Percentiles rank a stretch among this genome's conserved stretches.
These are phyloP conservation scores for Bacillus rossius DNA, from an alignment of 1,140 invertebrate species.

Conservation along the genomic window DNA sequence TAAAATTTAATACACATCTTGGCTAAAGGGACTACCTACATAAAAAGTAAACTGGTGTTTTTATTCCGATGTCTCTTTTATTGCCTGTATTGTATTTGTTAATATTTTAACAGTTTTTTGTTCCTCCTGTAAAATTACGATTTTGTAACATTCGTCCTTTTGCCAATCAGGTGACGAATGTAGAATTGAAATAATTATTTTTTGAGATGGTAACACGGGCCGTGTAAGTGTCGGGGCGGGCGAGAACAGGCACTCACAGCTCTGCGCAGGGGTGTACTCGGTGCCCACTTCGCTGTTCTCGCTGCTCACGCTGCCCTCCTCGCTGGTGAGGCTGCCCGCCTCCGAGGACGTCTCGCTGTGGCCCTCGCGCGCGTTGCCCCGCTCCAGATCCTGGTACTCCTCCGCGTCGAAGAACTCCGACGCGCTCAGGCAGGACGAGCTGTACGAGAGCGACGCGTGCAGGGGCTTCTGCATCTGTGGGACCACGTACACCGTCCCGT, in stretches of 20 bases:
- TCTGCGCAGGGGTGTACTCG: slow-evolving; percentile 40
- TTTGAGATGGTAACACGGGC: too few species aligned
- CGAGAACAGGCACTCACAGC: neutral
- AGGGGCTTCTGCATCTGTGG: slow-evolving; percentile 44
- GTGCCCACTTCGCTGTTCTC: slow-evolving; percentile 58
- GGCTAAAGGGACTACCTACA: too few species aligned
- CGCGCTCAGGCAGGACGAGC: slow-evolving; percentile 70
- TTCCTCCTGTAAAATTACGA: too few species aligned
- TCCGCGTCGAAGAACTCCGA: slow-evolving; percentile 84
- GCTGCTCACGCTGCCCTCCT: slow-evolving; percentile 59
- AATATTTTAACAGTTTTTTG: too few species aligned
- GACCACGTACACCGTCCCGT: slow-evolving; percentile 45
- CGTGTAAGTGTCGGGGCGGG: too few species aligned
- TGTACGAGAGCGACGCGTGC: slow-evolving; percentile 62
- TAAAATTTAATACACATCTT: too few species aligned
- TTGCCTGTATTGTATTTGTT: too few species aligned
- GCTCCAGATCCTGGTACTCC: slow-evolving; percentile 39
- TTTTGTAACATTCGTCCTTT: too few species aligned
- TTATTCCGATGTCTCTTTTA: too few species aligned
- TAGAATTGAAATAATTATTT: too few species aligned
- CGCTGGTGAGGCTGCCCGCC: slow-evolving; percentile 54
- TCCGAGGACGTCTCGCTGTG: slow-evolving; percentile 57
- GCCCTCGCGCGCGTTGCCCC: slow-evolving; percentile 32
- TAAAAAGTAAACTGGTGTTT: too few species aligned
- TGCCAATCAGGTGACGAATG: too few species aligned